These are phyloP conservation scores for Thalpophila matura DNA, from an alignment of 2,888 invertebrate species.

Conservation along the genomic window DNA sequence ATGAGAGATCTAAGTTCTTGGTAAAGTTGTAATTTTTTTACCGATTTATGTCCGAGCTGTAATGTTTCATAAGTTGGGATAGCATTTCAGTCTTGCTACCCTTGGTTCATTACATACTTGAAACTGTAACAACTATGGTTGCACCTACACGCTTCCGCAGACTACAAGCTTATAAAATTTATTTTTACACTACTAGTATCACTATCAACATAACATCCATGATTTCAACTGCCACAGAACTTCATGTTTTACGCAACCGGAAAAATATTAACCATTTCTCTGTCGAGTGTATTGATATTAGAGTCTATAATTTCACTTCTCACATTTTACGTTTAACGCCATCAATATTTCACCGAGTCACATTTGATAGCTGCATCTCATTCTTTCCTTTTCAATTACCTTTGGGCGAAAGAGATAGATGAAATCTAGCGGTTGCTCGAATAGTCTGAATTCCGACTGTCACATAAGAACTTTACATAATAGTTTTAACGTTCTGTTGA, in stretches of 20 bases:
- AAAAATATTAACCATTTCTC: slow-evolving; percentile 33
- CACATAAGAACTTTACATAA: slow-evolving; percentile 59
- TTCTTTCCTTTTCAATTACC: slow-evolving; percentile 11
- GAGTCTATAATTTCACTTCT: slow-evolving; percentile 45
- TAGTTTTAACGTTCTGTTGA: slow-evolving; percentile 58
- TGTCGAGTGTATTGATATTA: slow-evolving; percentile 33
- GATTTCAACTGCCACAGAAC: slow-evolving; percentile 14
- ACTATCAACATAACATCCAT: slow-evolving; percentile 10
- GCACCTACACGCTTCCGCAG: background rate
- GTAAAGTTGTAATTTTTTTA: background rate
- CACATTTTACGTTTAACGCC: slow-evolving; percentile 40
- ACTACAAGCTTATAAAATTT: background rate
- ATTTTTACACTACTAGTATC: background rate
- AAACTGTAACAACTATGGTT: too few relatives aligned
- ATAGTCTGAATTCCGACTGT: slow-evolving; percentile 59
- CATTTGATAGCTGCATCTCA: slow-evolving; percentile 31
- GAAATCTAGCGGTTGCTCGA: slow-evolving; percentile 31
- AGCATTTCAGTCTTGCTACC: too few relatives aligned
- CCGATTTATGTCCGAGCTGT: too few relatives aligned
- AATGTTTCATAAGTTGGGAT: too few relatives aligned
- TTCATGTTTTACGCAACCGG: slow-evolving; percentile 39
- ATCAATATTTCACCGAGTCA: slow-evolving; percentile 45
- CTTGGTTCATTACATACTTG: too few relatives aligned
- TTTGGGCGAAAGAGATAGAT: slow-evolving; percentile 41
- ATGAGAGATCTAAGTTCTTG: slow-evolving; percentile 29